Base-by-base conservation (phyloP, 2,888 invertebrate species). In the Chironomus riparius region DNA sequence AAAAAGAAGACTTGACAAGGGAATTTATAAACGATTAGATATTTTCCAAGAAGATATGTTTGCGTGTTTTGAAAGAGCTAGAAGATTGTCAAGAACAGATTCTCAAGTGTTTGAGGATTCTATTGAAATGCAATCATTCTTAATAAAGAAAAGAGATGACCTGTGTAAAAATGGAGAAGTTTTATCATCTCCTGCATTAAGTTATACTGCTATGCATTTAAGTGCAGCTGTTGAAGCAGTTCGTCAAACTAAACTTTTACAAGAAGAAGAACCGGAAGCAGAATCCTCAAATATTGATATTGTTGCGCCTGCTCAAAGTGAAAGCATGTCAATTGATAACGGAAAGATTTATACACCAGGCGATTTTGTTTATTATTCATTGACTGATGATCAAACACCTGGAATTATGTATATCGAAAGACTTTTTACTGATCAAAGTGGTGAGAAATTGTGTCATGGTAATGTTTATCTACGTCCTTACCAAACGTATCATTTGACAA, bases 1-100 rank as follows among this genome's bases (percentile, higher is more conserved):
- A 73, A 98, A 98, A 83, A 88, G 95, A 22, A 88, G 98, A 22
- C 85, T 99, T 65, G 97, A 98, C 81, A 89, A 93, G 82, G 95
- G 95, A 0, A 88, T 95, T 3, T 99, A 99, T 84, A 92, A 93
- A 80, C 88, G 99, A 5, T 85, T 99, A 78, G 98, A 99, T 83
- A 88, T 91, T 76, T 98, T 98, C 85, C 98, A 98, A 86, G 96
- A 96, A 80, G 98, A 99, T 82, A 90, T 98, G 82, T 98, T 99
- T 82, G 89, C 92, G 48, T 94, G 98, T 78, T 90, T 98, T 81
- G 96, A 97, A 80, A 85, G 93, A 79, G 97, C 97, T 0, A 89
- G 98, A 2, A 90, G 90, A 77, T 86, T 96, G 0, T 93, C 96
- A 0, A 89, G 96, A 13, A 92, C 94, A 0, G 97, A 98, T 85